Percentiles rank a stretch among this genome's conserved stretches.
phyloP scores from a whole-genome alignment of 2,888 invertebrate species.

The Drosophila vallismaia region DNA sequence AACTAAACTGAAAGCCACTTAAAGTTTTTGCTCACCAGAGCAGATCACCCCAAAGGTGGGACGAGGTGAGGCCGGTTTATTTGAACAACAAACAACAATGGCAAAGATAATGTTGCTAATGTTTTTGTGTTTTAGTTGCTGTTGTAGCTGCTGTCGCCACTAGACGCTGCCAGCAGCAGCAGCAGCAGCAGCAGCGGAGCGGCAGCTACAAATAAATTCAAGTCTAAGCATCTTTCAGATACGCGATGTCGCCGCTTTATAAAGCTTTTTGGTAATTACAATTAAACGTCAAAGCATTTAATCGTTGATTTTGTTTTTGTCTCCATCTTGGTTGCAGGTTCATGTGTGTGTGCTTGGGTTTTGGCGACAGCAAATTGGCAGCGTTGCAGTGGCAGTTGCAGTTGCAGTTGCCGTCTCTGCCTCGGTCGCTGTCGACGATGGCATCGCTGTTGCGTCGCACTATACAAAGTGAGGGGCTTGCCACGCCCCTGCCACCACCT shows the following conservation, averaged over 20 bases:
- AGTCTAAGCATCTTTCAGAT: constrained; percentile 72
- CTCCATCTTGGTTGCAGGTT: constrained; percentile 2
- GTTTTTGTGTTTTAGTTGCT: constrained; percentile 25
- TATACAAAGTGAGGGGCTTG: constrained; percentile 48
- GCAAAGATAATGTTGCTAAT: constrained; percentile 56
- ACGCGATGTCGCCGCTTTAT: constrained; percentile 52
- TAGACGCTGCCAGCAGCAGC: too few species aligned
- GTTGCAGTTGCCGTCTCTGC: constrained; percentile 23
- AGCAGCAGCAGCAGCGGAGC: constrained; percentile 40
- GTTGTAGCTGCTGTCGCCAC: too few species aligned
- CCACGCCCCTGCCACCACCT: constrained; percentile 1
- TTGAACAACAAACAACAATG: constrained; percentile 76
- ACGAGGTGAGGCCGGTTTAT: constrained; percentile 65
- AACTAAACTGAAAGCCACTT: constrained; percentile 73
- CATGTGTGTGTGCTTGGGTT: constrained; percentile 23
- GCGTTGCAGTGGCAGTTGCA: constrained; percentile 59
- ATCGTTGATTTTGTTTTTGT: constrained; percentile 47
- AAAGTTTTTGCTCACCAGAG: constrained; percentile 54
- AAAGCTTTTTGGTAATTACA: constrained; percentile 74
- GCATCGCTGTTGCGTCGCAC: constrained; percentile 51
- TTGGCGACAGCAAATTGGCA: constrained; percentile 69
- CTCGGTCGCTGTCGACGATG: constrained; percentile 20
- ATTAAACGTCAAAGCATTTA: constrained; percentile 76
- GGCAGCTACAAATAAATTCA: constrained; percentile 62
- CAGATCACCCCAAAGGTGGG: constrained; percentile 31